A percentile compares a stretch with the other conserved stretches of the same genome.
phyloP scores from a whole-genome alignment of 2,797 vertebrate species.

The Adelosebastes latens region DNA sequence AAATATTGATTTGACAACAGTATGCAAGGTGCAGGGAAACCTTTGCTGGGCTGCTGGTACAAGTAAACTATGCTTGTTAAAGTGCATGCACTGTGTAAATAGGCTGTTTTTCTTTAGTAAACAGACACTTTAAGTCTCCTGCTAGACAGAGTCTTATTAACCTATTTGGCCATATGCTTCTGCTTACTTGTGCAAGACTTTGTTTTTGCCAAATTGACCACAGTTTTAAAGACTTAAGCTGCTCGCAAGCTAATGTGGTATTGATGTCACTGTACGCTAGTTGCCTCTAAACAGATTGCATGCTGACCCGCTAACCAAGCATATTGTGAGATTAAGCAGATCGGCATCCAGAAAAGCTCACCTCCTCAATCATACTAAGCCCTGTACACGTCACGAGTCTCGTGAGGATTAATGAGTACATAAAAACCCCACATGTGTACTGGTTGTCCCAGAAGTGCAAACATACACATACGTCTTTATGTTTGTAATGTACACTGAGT shows the following conservation, averaged over 20 bases:
- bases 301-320: slow-evolving; percentile 69
- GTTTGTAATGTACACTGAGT: not conserved
- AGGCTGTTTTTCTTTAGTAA: slow-evolving; percentile 10
- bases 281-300: slow-evolving; percentile 54
- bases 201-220: slow-evolving; percentile 36
- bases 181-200: slow-evolving; percentile 13
- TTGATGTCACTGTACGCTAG: slow-evolving; percentile 44
- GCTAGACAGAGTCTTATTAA: slow-evolving; percentile 30
- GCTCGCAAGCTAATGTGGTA: slow-evolving; percentile 35
- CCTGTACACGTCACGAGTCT: slow-evolving; percentile 28
- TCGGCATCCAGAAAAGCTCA: slow-evolving; percentile 56
- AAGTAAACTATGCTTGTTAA: not conserved
- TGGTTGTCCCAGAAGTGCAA: not conserved
- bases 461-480: not conserved
- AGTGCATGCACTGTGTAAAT: not conserved
- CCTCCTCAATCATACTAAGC: slow-evolving; percentile 61
- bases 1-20: slow-evolving; percentile 1
- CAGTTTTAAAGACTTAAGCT: slow-evolving; percentile 52
- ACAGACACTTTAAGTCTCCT: slow-evolving; percentile 26
- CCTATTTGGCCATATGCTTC: slow-evolving; percentile 46
- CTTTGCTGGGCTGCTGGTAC: not conserved
- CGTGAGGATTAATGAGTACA: slow-evolving; percentile 32
- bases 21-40: not conserved
- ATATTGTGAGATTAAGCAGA: slow-evolving; percentile 67
- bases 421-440: not conserved